Evolutionary conservation across 2,797 vertebrate species (phyloP).

Genomic region (Ptychadena robeensis): DNA sequence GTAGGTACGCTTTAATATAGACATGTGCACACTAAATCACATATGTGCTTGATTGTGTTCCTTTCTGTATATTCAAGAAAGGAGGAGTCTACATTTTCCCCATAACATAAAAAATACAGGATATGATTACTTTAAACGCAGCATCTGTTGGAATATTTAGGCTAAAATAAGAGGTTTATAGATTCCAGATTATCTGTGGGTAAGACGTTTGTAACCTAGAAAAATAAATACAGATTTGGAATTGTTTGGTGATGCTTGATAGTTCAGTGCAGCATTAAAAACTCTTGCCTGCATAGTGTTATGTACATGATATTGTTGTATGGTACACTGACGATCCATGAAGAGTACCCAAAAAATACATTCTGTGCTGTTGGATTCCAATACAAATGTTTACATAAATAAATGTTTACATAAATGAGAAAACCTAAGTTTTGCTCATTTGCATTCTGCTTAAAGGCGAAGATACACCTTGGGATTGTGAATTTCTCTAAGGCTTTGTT

Average conservation of each 20-base stretch:
- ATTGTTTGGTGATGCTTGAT: background rate
- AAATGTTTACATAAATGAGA: too few relatives aligned
- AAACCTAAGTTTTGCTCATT: too few relatives aligned
- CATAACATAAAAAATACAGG: constrained; percentile 13
- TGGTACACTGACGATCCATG: too few relatives aligned
- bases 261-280: background rate
- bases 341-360: too few relatives aligned
- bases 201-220: constrained; percentile 44
- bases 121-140: constrained; percentile 19
- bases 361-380: too few relatives aligned
- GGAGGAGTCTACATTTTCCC: background rate
- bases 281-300: too few relatives aligned
- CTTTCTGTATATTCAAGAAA: background rate
- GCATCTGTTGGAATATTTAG: constrained; percentile 50
- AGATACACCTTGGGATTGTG: too few relatives aligned
- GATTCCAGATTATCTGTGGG: constrained; percentile 12
- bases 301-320: too few relatives aligned
- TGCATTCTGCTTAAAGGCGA: too few relatives aligned
- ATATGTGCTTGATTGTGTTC: background rate
- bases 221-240: constrained; percentile 5
- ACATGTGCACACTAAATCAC: background rate
- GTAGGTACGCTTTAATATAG: background rate
- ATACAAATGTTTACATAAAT: too few relatives aligned
- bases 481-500: too few relatives aligned
- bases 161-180: constrained; percentile 50